phyloP scores from a whole-genome alignment of 2,888 invertebrate genomes.

The Deilephila elpenor region DNA sequence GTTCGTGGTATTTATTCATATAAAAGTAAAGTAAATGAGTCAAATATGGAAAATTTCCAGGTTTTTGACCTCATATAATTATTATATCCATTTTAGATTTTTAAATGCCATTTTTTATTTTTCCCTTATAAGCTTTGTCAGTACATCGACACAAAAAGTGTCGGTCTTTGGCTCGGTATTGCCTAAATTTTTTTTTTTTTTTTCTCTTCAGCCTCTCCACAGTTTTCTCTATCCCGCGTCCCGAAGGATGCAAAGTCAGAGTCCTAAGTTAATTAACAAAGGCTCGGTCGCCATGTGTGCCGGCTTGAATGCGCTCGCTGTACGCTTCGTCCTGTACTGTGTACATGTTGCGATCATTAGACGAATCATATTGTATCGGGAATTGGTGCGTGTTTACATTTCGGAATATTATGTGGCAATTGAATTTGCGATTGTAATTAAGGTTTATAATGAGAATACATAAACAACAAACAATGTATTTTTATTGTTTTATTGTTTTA shows the following conservation, averaged over 20 bases:
- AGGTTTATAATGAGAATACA: too few relatives aligned
- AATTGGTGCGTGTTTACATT: not conserved
- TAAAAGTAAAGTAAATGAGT: not conserved
- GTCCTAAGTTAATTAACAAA: slow-evolving; percentile 80
- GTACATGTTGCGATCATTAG: slow-evolving; percentile 15
- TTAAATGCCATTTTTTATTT: too few relatives aligned
- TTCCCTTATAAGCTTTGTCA: too few relatives aligned
- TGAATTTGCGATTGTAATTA: too few relatives aligned
- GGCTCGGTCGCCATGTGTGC: slow-evolving; percentile 65
- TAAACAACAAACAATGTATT: too few relatives aligned
- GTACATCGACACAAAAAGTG: too few relatives aligned
- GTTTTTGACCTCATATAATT: too few relatives aligned
- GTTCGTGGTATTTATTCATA: not conserved
- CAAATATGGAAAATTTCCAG: not conserved
- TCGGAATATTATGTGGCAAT: not conserved
- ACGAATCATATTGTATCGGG: slow-evolving; percentile 7
- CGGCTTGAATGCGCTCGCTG: slow-evolving; percentile 43
- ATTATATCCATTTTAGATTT: too few relatives aligned
- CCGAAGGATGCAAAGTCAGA: slow-evolving; percentile 67
- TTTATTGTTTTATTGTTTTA: too few relatives aligned
- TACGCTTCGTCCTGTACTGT: not conserved
- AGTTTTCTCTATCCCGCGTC: slow-evolving; percentile 46
- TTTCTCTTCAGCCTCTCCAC: slow-evolving; percentile 50
- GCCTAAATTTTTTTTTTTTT: not conserved
- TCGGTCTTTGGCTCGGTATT: too few relatives aligned